A percentile compares a stretch with the other conserved stretches of the same genome.
These are phyloP conservation scores for Todus mexicanus DNA, from an alignment of 2,797 vertebrate species.

Conservation along the genomic window DNA sequence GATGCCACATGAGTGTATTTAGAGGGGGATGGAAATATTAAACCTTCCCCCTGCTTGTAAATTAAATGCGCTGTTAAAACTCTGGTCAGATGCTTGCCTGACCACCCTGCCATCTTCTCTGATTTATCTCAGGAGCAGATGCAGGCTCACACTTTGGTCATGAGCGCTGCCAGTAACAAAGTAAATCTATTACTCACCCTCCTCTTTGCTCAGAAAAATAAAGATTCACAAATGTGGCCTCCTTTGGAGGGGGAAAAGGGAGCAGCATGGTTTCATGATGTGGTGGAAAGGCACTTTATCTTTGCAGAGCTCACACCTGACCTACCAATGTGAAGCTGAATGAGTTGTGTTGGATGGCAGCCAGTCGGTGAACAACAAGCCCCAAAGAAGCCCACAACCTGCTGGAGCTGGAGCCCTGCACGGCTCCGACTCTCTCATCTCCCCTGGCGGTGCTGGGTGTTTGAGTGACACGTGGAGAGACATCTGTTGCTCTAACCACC, in stretches of 20 bases:
- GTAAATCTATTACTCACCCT: background rate
- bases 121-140: conserved; percentile 46
- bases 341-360: fast-evolving
- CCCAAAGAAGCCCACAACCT: background rate
- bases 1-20: background rate
- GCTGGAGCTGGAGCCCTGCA: background rate
- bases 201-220: background rate
- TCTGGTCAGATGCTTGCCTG: background rate
- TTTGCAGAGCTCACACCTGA: background rate
- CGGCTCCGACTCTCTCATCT: background rate
- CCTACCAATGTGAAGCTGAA: background rate
- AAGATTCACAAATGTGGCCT: background rate
- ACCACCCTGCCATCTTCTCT: background rate
- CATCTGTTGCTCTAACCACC: background rate
- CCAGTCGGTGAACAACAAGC: background rate
- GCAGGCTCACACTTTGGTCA: background rate
- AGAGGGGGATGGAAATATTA: background rate
- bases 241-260: background rate
- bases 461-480: background rate
- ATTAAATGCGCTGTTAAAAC: conserved; percentile 27
- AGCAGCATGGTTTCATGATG: background rate
- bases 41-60: conserved; percentile 1
- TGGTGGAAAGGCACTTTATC: background rate
- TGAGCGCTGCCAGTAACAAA: background rate
- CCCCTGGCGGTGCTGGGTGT: fast-evolving